Percentiles rank a stretch among this genome's conserved stretches.
phyloP scores from a whole-genome alignment of 2,113 vertebrate genomes.

The Climacteris rufus region DNA sequence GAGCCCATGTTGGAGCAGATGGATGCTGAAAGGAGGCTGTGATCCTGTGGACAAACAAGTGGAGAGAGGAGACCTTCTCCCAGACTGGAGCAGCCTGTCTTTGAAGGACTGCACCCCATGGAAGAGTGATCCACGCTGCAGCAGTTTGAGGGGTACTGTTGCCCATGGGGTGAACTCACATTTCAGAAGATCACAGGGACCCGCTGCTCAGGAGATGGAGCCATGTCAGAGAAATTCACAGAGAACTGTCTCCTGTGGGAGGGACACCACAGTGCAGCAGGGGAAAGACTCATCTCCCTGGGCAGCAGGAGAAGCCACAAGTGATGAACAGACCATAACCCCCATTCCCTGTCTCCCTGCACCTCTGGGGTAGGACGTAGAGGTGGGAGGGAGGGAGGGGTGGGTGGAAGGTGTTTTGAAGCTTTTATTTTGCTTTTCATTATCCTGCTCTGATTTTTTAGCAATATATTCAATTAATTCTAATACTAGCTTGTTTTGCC shows the following conservation, averaged over 20 bases:
- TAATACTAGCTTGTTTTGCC: neutral
- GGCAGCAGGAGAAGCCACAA: neutral
- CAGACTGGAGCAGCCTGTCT: neutral
- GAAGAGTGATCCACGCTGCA: neutral
- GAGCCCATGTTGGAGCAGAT: accelerated
- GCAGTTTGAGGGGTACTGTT: neutral
- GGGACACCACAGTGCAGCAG: neutral
- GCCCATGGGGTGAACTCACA: neutral
- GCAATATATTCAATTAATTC: neutral
- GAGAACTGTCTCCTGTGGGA: neutral
- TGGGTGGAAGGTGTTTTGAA: neutral
- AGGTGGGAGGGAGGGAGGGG: neutral
- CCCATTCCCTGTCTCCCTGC: neutral
- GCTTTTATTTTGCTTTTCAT: neutral
- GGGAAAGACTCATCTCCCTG: neutral
- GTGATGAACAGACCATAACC: no score
- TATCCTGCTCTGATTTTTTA: neutral
- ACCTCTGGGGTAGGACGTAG: neutral
- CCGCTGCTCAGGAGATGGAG: no score
- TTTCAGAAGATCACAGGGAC: no score
- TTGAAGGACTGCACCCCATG: neutral
- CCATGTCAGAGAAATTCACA: accelerated
- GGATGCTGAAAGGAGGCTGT: neutral
- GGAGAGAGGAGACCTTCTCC: neutral
- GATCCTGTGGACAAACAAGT: no score